Evolutionary conservation across 2,113 vertebrate genomes (phyloP).

Genomic region (Tyrannus savana): DNA sequence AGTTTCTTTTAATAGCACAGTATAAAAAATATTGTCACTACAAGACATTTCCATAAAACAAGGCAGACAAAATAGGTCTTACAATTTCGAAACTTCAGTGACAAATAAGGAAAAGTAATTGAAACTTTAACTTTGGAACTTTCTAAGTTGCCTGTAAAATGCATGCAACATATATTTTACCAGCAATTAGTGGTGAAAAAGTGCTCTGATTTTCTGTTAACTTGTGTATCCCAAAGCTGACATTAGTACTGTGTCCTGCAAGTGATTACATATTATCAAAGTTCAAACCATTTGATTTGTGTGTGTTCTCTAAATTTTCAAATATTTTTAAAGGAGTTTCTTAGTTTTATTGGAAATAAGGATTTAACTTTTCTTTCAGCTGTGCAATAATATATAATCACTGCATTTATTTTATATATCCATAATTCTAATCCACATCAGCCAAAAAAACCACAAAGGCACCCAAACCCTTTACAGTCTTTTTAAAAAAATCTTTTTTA

Average conservation of each 20-base stretch:
- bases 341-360: neutral
- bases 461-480: neutral
- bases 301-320: neutral
- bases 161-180: neutral
- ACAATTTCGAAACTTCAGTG: neutral
- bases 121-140: neutral
- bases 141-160: neutral
- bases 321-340: neutral
- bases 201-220: neutral
- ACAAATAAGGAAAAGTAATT: neutral
- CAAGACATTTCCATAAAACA: neutral
- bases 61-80: neutral
- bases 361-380: neutral
- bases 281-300: neutral
- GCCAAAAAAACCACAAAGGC: neutral
- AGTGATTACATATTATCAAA: neutral
- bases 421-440: neutral
- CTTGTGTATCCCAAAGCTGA: neutral
- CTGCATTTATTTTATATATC: neutral
- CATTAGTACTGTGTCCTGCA: neutral
- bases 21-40: neutral
- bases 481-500: neutral
- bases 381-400: neutral
- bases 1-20: neutral
- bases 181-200: neutral